Base-by-base conservation (phyloP, 2,888 invertebrate species). In the Biston stratarius region DNA sequence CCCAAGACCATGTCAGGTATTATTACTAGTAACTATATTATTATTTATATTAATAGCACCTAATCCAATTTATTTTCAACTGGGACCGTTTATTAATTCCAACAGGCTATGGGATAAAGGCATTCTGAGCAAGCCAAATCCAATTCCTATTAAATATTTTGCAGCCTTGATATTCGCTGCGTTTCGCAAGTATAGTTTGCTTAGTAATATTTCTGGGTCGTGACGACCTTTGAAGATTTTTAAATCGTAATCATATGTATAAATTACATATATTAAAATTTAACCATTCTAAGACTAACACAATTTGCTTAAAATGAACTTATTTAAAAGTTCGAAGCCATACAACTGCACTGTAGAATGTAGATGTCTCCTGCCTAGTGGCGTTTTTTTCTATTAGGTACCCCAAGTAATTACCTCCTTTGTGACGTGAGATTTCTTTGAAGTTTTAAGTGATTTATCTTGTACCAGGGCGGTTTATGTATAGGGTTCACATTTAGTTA, bases 361-460 rank as follows among this genome's bases (percentile, higher is more conserved):
- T 12, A 51, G 61, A 42, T 51, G 61, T 42, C 47, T 57, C 56
- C 57, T 65, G 55, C 42, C 56, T 45, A 36, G 40, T 44, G 14
- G n/a, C 40, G 36, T 61, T 67, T 70, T n/a, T 69, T 63, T 66
- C 59, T 68, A 61, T 58, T 55, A 42, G 38, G 38, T 38, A 1
- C 38, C 63, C 63, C 51, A 59, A 61, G 61, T 67, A 69, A 70
- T 70, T 67, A 70, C 63, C 66, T 71, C 60, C 68, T 67, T 76
- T 74, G 77, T 76, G 48, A 69, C 61, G 69, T 71, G 64, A 72
- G 62, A 69, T 74, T 76, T 71, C 71, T 77, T 77, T 76, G 69
- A 64, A 59, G 71, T 74, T 61, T 71, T 77, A 82, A 83, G 81
- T 85, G 81, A 78, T 82, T 85, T 87, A 77, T 83, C 84, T 80